Conservation (phyloP, 1,140 invertebrate genomes). For the Berghia stephanieae region DNA sequence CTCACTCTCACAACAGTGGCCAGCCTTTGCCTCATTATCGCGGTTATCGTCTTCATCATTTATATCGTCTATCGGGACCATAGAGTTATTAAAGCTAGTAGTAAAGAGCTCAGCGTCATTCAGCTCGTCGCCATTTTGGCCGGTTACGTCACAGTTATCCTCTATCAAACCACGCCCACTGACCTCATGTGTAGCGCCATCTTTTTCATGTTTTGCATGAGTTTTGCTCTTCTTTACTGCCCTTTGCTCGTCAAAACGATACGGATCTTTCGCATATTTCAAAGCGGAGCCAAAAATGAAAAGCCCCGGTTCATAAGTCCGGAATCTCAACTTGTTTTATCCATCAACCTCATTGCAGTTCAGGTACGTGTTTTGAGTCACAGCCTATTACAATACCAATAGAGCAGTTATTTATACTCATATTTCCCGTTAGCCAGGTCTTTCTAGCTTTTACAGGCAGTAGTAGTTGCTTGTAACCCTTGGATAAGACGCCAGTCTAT, state of each 20-base stretch:
- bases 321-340: neutral
- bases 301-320: constrained; percentile 10
- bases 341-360: neutral
- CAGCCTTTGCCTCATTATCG: constrained; percentile 65
- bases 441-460: too few species aligned
- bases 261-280: constrained; percentile 87
- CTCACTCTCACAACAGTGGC: constrained; percentile 68
- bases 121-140: constrained; percentile 87
- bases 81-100: constrained; percentile 88
- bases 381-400: too few species aligned
- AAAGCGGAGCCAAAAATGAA: constrained; percentile 53
- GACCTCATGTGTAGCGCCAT: constrained; percentile 66
- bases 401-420: too few species aligned
- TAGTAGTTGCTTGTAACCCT: too few species aligned
- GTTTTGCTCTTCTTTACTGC: constrained; percentile 91
- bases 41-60: constrained; percentile 68
- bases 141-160: constrained; percentile 89
- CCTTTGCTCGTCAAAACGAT: constrained; percentile 92
- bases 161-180: constrained; percentile 76
- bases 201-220: constrained; percentile 79
- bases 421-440: too few species aligned
- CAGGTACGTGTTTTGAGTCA: too few species aligned
- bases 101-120: constrained; percentile 87
- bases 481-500: too few species aligned
- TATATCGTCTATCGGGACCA: constrained; percentile 84